phyloP scores from a whole-genome alignment of 2,888 invertebrate species.

The Dione vanillae region DNA sequence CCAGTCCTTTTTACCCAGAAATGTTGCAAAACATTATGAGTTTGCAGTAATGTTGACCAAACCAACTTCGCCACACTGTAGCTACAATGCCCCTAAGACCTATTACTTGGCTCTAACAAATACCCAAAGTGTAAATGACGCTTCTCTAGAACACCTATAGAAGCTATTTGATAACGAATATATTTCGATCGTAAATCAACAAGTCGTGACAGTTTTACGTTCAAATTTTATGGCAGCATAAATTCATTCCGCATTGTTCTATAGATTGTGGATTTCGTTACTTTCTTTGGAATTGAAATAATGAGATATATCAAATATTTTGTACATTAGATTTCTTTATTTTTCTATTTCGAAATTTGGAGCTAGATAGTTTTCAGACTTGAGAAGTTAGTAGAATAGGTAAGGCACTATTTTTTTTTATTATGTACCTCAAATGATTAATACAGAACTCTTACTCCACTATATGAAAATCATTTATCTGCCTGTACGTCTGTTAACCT shows the following conservation, averaged over 20 bases:
- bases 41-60: too few relatives aligned
- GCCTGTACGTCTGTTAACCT: too few relatives aligned
- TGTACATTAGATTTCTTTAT: background rate
- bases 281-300: conserved; percentile 2
- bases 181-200: conserved; percentile 14
- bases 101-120: background rate
- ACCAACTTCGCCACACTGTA: too few relatives aligned
- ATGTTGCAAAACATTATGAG: too few relatives aligned
- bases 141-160: background rate
- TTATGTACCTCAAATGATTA: too few relatives aligned
- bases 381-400: too few relatives aligned
- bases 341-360: background rate
- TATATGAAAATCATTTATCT: too few relatives aligned
- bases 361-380: too few relatives aligned
- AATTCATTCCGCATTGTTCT: conserved; percentile 24
- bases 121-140: background rate
- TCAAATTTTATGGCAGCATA: conserved; percentile 25
- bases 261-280: conserved; percentile 11
- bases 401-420: too few relatives aligned
- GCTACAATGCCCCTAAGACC: too few relatives aligned
- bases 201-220: conserved; percentile 20
- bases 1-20: too few relatives aligned
- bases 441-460: too few relatives aligned
- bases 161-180: conserved; percentile 9
- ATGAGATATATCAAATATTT: background rate